Evolutionary conservation across 2,888 invertebrate genomes (phyloP), one percentile per base, ranked within the genome.

Genomic region (Leptogaster cylindrica): DNA sequence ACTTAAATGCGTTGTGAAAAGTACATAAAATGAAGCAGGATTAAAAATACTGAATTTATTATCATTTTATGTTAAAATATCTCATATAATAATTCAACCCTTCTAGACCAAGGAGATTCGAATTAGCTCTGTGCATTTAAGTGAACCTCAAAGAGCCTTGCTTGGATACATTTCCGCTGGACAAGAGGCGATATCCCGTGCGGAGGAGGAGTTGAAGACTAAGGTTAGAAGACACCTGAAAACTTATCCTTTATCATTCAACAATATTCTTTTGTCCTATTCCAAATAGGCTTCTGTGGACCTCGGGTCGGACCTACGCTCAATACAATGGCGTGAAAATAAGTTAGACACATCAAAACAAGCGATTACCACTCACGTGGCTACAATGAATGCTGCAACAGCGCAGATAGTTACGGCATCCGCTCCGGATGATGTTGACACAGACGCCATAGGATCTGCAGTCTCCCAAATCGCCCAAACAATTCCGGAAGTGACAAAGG

Each of bases 311-410:
- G 95, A 95, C 81, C 87, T 92, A 36, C 90, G 92, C 1, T 92
- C 95, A 0, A 85, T 92, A 74, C 92, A 93, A 83, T 97, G 97
- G 96, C 93, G 93, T 81, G 94, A 95, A 77, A 92, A 93, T 70
- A 93, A 93, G 1, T 84, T 97, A 81, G 97, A 97, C 81, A 92
- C 95, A 65, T 93, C 93, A 80, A 94, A 95, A 81, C 97, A 98
- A 83, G 95, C 92, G 73, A 95, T 99, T 66, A 94, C 94, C 72
- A 95, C 95, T 63, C 95, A 98, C 81, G 91, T 99, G 74, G 97
- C 97, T 3, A 97, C 97, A 68, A 98, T 99, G 97, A 98, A 95
- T 82, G 98, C 98, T 0, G 98, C 98, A 66, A 99, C 98, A 0
- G 99, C 99, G 6, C 96, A 97, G 82, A 93, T 97, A 55, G 92